Evolutionary conservation across 2,888 invertebrate species (phyloP), one percentile per base, ranked within the genome.

Genomic region (Cordylochernes scorpioides): DNA sequence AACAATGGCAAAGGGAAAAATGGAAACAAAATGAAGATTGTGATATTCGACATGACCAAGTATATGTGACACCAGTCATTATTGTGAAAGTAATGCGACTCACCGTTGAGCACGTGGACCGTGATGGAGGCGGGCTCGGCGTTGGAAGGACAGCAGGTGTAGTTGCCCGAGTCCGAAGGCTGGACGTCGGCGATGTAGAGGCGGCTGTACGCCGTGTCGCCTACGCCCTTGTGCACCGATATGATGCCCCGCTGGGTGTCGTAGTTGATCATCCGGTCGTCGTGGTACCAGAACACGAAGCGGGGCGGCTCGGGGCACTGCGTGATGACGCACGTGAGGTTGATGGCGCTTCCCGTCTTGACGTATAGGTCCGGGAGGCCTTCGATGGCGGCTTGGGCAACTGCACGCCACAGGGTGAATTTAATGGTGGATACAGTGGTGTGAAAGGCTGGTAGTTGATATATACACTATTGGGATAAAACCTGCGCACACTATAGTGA

Each of bases 211-310:
- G 78, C 78, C 30, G 71, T 68, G 51, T 69, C 64, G 28, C 72
- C 69, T 49, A 71, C 66, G 40, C 74, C 75, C 41, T 77, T 78
- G 52, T 68, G 66, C 49, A 82, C 75, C 49, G 71, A 73, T 48
- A 80, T 74, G 28, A 78, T 77, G 29, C 51, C 52, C 48, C 77
- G 66, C 14, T 13, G 14, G 5, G 28, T 15, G 19, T 78, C 78
- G 58, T 78, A 78, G 63, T 80, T 82, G 59, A 82, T 75, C 71
- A 80, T 77, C 51, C 72, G 70, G 55, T 71, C 71, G 60, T 82
- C 78, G 62, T 80, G 80, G 60, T 74, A 80, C 82, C 80, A 82
- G 61, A 80, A 80, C 50, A 82, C 78, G 61, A 77, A 82, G 59
- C 78, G 77, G 42, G 80, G 78, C 44, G 78, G 78, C 49, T 71